These are phyloP conservation scores for Pachycephus smyrnensis DNA, from an alignment of 2,888 invertebrate genomes.

Conservation along the genomic window DNA sequence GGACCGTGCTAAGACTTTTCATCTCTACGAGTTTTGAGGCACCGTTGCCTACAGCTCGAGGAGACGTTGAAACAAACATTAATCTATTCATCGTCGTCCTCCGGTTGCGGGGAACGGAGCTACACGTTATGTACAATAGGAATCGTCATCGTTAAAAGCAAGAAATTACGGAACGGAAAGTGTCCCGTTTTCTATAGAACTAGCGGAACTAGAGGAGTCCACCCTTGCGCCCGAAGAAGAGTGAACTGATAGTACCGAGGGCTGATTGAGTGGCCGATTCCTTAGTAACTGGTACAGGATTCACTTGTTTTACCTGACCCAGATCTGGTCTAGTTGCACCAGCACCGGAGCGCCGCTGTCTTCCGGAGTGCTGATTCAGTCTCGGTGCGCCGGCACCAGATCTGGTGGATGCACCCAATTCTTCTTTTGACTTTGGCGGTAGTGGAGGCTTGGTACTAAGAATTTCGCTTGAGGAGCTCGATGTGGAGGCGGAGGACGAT, in stretches of 20 bases:
- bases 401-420: constrained; percentile 73
- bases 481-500: constrained; percentile 43
- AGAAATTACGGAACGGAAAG: background rate
- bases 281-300: constrained; percentile 48
- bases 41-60: background rate
- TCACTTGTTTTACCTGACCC: constrained; percentile 68
- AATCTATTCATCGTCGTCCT: background rate
- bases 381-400: constrained; percentile 73
- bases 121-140: constrained; percentile 14
- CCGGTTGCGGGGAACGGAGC: background rate
- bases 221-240: constrained; percentile 87
- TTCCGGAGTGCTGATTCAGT: constrained; percentile 61
- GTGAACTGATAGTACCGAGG: constrained; percentile 82
- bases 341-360: constrained; percentile 69
- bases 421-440: constrained; percentile 40
- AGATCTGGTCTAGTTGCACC: constrained; percentile 73
- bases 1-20: background rate
- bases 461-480: constrained; percentile 27
- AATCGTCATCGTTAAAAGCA: constrained; percentile 22
- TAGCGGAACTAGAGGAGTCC: constrained; percentile 74
- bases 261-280: constrained; percentile 68
- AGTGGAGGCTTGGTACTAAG: constrained; percentile 31
- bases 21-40: background rate
- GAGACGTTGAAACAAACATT: background rate
- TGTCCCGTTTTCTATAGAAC: background rate